Evolutionary conservation across 2,113 vertebrate species (phyloP).

Genomic region (Heptranchias perlo): DNA sequence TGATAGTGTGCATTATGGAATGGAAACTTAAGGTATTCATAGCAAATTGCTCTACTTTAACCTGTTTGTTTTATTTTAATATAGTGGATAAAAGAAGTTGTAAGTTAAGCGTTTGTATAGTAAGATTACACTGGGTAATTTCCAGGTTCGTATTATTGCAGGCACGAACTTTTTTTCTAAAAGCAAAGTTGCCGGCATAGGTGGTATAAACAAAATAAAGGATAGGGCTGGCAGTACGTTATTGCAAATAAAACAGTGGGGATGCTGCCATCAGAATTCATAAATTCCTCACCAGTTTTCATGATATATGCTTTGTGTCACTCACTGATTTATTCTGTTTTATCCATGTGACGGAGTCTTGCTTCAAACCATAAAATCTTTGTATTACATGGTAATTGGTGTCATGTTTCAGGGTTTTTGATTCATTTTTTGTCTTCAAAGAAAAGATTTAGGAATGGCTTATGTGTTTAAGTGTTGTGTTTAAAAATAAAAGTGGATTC

Average conservation of each 20-base stretch:
- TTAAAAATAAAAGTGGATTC: not conserved
- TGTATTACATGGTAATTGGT: not conserved
- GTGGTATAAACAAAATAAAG: not conserved
- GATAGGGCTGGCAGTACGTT: not conserved
- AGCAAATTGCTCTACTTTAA: not conserved
- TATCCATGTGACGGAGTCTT: not conserved
- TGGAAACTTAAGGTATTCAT: not conserved
- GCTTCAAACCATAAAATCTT: not conserved
- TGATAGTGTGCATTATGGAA: not conserved
- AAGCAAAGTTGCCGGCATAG: not conserved
- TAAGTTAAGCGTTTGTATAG: not conserved
- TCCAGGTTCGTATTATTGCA: not conserved
- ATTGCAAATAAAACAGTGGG: not conserved
- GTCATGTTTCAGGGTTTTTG: not conserved
- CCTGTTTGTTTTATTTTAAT: not conserved
- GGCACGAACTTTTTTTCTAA: not conserved
- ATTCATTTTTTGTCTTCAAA: not conserved
- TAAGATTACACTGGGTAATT: not conserved
- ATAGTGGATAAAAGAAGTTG: not conserved
- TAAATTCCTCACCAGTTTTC: not conserved
- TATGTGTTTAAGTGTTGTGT: not conserved
- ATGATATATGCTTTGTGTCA: not conserved
- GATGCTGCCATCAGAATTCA: not conserved
- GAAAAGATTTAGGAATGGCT: not conserved
- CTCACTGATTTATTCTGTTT: not conserved